Base-by-base conservation (phyloP, 2,113 vertebrate species). In the Cercopithecus mona region DNA sequence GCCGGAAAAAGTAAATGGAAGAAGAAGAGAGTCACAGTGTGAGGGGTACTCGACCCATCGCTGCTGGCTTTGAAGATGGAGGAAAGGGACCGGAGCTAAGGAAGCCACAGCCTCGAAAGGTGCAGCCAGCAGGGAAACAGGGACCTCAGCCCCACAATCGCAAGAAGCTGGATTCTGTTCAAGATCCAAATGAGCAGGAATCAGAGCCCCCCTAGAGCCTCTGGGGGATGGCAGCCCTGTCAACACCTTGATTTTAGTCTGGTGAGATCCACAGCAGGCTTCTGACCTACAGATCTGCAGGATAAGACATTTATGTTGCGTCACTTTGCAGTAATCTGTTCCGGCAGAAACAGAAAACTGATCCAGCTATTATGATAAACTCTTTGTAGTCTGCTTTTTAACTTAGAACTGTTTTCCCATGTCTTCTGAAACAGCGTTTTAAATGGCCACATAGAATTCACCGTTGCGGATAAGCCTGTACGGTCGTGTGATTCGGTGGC, bases 81-180 rank as follows among this genome's bases (percentile, higher is more conserved):
- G 30, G 43, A 20, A 43, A 43, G 20, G 10, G 0, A n/a, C 9
- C 13, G 0, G 3, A 30, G 25, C 68, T 68, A 17, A 52, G 43
- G 14, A 10, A 6, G 20, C 20, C n/a, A 57, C 27, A 14, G 35
- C 78, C 52, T 22, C 25, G 9, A 61, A 27, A 61, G 59, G 22
- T 38, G 23, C 23, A 48, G 40, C 64, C 32, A 32, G 75, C 40
- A 23, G 23, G 35, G 45, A 50, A 81, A 81, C 48, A 25, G 59
- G 12, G 64, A 40, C 32, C 5, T 17, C 10, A 0, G 23, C n/a
- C 6, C 32, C 22, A 4, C 3, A 22, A 13, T 30, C 4, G 0
- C 38, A 38, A 32, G 50, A 52, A 81, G 61, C 11, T 38, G 78
- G 17, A 82, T 94, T 88, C 52, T 48, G 9, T 52, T 43, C 52